Conservation (phyloP, 2,797 vertebrate genomes). For the Coracias cyanogaster region DNA sequence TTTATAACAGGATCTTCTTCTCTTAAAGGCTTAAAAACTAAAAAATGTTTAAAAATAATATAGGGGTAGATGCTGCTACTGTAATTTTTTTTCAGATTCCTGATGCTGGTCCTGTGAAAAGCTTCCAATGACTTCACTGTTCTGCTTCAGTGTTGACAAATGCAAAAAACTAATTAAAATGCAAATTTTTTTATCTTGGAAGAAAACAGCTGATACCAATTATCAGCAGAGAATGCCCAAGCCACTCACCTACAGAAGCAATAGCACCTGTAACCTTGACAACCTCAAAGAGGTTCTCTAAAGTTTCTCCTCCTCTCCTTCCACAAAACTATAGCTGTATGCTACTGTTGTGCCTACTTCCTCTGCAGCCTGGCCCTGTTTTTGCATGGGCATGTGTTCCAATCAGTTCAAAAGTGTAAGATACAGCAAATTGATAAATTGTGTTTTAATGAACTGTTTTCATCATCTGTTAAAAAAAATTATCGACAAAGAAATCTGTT, state of each 20-base stretch:
- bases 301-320: neutral
- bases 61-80: neutral
- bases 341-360: neutral
- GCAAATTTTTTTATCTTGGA: neutral
- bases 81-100: neutral
- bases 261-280: slow-evolving; percentile 15
- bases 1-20: neutral
- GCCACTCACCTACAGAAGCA: neutral
- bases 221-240: slow-evolving; percentile 1
- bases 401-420: neutral
- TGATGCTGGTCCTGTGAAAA: neutral
- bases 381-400: neutral
- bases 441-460: neutral
- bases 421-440: neutral
- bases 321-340: neutral
- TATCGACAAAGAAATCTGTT: neutral
- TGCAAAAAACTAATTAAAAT: slow-evolving; percentile 36
- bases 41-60: neutral
- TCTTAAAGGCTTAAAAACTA: neutral
- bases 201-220: slow-evolving; percentile 4
- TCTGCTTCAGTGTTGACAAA: slow-evolving; percentile 17
- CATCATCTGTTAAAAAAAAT: neutral
- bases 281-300: neutral
- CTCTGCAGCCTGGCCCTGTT: neutral
- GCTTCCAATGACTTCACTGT: neutral